Evolutionary conservation across 2,113 vertebrate genomes (phyloP), one percentile per base, ranked within the genome.

Genomic region (Syngnathus scovelli): DNA sequence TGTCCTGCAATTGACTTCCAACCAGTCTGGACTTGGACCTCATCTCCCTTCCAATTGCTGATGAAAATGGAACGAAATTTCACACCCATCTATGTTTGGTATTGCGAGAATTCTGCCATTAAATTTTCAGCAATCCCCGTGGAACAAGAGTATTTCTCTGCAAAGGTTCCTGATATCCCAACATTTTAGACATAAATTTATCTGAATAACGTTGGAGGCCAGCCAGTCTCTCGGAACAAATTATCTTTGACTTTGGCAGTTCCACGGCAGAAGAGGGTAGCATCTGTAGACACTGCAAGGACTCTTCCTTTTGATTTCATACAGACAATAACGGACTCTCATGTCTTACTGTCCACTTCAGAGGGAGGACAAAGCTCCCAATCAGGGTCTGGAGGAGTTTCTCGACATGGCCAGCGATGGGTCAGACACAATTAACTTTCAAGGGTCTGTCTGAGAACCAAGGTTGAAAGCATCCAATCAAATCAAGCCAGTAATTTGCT

Each of bases 381-480:
- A 80, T 81, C 72, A 71, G 36, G 70, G 27, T 58, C 69, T 77
- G 55, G 49, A 70, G 69, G 69, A 74, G 67, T 75, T 76, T 79
- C 69, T 75, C 59, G 71, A 77, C 78, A 66, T 71, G 74, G 69
- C 68, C 70, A 60, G 56, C 16, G 41, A 10, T 46, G 70, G 84
- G 84, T 84, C 83, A 83, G 66, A 78, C 61, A 74, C 74, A 72
- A 85, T 87, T 83, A 81, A 74, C 72, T 83, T 83, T 77, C 62
- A 71, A 81, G 75, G 66, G 74, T 79, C 70, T 77, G 63, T 38
- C 61, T 66, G 71, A 76, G 70, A 77, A 78, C 76, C 56, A 60
- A 71, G 76, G 83, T 80, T 83, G 78, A 85, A 83, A 81, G 80
- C 61, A 62, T 85, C 79, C 81, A 85, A 84, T 89, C 77, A 86